These are phyloP conservation scores for Ctenodactylus gundi DNA, from an alignment of 2,113 vertebrate species.

Conservation along the genomic window DNA sequence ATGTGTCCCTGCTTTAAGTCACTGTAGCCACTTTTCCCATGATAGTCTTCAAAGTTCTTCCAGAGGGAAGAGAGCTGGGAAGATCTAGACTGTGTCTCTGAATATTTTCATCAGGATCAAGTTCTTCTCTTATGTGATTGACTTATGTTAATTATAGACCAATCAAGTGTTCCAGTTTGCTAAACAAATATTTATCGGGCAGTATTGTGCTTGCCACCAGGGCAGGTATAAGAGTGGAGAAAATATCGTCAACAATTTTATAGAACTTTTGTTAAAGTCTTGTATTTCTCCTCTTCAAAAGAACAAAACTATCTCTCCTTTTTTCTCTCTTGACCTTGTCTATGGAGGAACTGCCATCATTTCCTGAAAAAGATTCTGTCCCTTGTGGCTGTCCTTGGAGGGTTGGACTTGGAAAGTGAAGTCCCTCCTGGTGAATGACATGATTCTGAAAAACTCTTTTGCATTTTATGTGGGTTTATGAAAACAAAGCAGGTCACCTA, in stretches of 20 bases:
- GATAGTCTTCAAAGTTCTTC: not conserved
- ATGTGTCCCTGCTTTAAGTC: not conserved
- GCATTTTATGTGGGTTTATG: not conserved
- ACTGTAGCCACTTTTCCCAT: not conserved
- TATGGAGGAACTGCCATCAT: not conserved
- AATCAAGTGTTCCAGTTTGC: not conserved
- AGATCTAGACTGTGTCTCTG: not conserved
- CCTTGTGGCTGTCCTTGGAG: not conserved
- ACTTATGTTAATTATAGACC: not conserved
- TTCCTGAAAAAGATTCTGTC: not conserved
- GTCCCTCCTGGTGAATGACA: not conserved
- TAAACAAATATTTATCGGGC: slow-evolving; percentile 1
- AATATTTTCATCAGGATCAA: not conserved
- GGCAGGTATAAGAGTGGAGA: not conserved
- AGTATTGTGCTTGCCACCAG: not conserved
- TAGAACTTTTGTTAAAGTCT: not conserved
- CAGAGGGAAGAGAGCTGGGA: not conserved
- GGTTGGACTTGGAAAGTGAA: not conserved
- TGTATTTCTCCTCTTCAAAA: not conserved
- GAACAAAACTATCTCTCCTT: not conserved
- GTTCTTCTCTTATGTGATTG: not conserved
- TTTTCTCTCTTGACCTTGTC: not conserved
- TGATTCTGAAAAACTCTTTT: slow-evolving; percentile 6
- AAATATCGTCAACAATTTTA: not conserved
- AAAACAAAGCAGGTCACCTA: slow-evolving; percentile 7